phyloP scores from a whole-genome alignment of 1,140 invertebrate species.

The Macrocentrus cingulum region DNA sequence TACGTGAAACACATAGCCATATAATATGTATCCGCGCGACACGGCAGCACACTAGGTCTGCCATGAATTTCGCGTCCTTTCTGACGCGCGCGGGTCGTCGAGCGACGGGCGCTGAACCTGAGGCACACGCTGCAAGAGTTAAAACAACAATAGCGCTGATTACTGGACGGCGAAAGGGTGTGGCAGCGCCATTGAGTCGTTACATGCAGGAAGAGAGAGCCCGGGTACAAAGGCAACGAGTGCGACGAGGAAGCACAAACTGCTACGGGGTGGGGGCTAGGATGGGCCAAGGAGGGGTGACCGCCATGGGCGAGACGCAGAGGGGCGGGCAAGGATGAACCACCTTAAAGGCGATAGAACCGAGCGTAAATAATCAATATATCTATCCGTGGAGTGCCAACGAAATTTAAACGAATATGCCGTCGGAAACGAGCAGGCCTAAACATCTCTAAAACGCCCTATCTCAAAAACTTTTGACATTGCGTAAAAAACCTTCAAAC shows the following conservation, averaged over 20 bases:
- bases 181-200: conserved; percentile 59
- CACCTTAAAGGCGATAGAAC: conserved; percentile 56
- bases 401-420: conserved; percentile 8
- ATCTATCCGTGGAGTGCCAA: conserved; percentile 19
- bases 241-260: neutral
- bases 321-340: conserved; percentile 54
- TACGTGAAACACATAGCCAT: no score
- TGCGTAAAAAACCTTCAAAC: no score
- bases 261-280: conserved; percentile 22
- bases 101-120: neutral
- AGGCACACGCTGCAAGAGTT: conserved; percentile 38
- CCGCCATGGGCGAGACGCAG: conserved; percentile 35
- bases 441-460: neutral
- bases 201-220: conserved; percentile 53
- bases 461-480: neutral
- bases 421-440: no score
- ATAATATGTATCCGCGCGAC: no score
- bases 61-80: conserved; percentile 23
- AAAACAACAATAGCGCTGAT: conserved; percentile 58
- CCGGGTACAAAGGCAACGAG: conserved; percentile 30
- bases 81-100: neutral
- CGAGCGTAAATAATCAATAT: conserved; percentile 57
- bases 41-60: no score
- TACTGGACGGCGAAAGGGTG: conserved; percentile 57
- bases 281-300: conserved; percentile 34